Evolutionary conservation across 1,140 invertebrate species (phyloP).

Genomic region (Pentalonia nigronervosa): DNA sequence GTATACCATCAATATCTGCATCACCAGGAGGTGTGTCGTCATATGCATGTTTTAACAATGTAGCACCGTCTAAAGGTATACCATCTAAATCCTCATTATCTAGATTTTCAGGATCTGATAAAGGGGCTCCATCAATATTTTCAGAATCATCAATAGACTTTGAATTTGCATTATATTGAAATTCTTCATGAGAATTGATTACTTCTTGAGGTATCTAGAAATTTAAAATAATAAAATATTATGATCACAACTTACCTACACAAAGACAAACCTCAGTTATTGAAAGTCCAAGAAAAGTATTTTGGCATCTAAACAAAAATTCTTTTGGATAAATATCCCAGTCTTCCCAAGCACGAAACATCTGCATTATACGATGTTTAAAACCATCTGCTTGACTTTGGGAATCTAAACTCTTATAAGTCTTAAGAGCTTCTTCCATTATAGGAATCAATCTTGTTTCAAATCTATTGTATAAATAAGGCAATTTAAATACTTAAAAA

Average conservation of each 20-base stretch:
- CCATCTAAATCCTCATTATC: conserved; percentile 79
- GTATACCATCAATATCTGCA: conserved; percentile 79
- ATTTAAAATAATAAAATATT: neutral
- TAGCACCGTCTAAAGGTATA: conserved; percentile 83
- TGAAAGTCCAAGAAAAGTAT: conserved; percentile 82
- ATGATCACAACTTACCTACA: neutral
- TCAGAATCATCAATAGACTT: conserved; percentile 65
- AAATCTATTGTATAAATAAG: conserved; percentile 70
- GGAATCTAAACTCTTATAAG: conserved; percentile 82
- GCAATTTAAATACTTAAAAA: conserved; percentile 11
- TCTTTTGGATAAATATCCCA: conserved; percentile 96
- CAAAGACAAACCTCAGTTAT: conserved; percentile 35
- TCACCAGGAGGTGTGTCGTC: conserved; percentile 64
- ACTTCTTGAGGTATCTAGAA: conserved; percentile 17
- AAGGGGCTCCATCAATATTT: conserved; percentile 74
- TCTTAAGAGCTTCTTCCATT: conserved; percentile 82
- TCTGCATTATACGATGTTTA: conserved; percentile 91
- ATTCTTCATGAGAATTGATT: neutral
- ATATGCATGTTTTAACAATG: conserved; percentile 75
- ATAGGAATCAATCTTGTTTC: conserved; percentile 86
- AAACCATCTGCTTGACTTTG: conserved; percentile 95
- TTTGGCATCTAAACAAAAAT: conserved; percentile 88
- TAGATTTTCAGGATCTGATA: conserved; percentile 70
- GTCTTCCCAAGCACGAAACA: conserved; percentile 97
- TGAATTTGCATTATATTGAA: conserved; percentile 13